Evolutionary conservation across 35 echinoderm and acorn worm species (phyloP).

Genomic region (Hemicentrotus pulcherrimus): DNA sequence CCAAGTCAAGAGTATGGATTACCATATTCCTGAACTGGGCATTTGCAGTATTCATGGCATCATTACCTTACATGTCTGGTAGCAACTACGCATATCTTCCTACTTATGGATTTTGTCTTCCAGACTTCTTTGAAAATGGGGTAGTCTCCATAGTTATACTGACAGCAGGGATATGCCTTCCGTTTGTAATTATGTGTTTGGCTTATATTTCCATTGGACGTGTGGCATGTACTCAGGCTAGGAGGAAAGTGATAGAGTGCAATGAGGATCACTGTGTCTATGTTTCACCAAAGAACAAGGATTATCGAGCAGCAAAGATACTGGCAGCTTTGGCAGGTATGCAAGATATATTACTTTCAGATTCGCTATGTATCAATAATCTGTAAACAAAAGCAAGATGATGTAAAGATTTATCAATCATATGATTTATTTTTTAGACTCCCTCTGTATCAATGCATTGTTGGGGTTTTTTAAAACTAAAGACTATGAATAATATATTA

Average conservation of each 20-base stretch:
- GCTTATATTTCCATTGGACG: constrained; percentile 78
- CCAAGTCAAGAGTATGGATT: constrained; percentile 49
- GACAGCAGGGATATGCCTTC: constrained; percentile 66
- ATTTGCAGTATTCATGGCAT: constrained; percentile 44
- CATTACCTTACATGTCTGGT: constrained; percentile 58
- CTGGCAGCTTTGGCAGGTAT: constrained; percentile 79
- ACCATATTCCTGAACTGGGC: constrained; percentile 62
- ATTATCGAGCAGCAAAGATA: constrained; percentile 88
- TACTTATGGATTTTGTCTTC: constrained; percentile 74
- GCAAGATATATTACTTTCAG: constrained; percentile 31
- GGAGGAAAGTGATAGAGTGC: constrained; percentile 77
- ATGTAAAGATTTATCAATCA: no score
- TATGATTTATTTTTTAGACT: no score
- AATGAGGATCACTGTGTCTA: constrained; percentile 91
- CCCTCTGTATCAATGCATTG: no score
- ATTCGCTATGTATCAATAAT: background rate
- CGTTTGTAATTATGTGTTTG: constrained; percentile 76
- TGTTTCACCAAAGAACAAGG: constrained; percentile 84
- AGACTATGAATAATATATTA: no score
- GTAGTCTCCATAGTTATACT: constrained; percentile 58
- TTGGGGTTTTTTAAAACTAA: no score
- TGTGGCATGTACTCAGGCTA: constrained; percentile 76
- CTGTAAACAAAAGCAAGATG: no score
- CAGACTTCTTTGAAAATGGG: constrained; percentile 39
- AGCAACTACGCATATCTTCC: constrained; percentile 58